Evolutionary conservation across 2,888 invertebrate species (phyloP).

Genomic region (Caenorhabditis panamensis): DNA sequence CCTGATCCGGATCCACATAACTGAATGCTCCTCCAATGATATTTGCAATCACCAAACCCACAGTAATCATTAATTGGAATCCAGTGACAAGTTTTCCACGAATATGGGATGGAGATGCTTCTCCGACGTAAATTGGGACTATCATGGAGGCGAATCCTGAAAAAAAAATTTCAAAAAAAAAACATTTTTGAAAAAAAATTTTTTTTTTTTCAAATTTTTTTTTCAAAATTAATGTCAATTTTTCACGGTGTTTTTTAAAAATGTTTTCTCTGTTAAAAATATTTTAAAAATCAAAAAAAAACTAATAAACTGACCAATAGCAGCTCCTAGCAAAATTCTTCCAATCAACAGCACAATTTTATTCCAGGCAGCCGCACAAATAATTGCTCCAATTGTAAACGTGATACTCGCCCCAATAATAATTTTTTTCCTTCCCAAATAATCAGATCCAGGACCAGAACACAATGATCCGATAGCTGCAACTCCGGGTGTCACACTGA

Average conservation of each 20-base stretch:
- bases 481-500: conserved; percentile 73
- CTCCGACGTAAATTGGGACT: conserved; percentile 84
- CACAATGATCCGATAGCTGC: conserved; percentile 72
- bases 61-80: conserved; percentile 83
- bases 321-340: conserved; percentile 69
- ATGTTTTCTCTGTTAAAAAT: no score
- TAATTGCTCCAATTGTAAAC: conserved; percentile 83
- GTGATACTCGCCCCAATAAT: conserved; percentile 83
- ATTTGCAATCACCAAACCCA: conserved; percentile 84
- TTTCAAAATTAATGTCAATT: no score
- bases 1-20: conserved; percentile 78
- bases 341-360: conserved; percentile 70
- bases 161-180: conserved; percentile 10
- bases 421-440: conserved; percentile 83
- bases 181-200: no score
- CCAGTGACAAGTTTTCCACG: conserved; percentile 82
- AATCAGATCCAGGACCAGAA: conserved; percentile 83
- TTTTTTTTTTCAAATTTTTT: no score
- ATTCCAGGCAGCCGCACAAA: conserved; percentile 76
- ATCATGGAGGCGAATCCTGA: conserved; percentile 82
- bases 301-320: conserved; percentile 73
- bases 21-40: conserved; percentile 83
- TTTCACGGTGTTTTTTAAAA: no score
- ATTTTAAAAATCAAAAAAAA: no score
- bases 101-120: conserved; percentile 83